These are phyloP conservation scores for Centrocercus urophasianus DNA, from an alignment of 2,113 vertebrate species.

Conservation along the genomic window DNA sequence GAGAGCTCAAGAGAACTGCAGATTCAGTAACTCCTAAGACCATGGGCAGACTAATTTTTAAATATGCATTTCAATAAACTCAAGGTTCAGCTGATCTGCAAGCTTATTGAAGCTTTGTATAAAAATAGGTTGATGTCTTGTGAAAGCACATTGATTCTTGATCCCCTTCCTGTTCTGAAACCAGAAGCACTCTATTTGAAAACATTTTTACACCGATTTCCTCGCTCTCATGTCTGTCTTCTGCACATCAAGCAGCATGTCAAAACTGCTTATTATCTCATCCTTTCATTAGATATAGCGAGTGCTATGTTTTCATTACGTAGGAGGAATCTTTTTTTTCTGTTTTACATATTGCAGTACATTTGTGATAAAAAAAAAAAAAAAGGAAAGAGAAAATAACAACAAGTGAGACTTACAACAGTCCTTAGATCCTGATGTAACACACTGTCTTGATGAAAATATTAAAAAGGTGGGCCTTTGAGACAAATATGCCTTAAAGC, in stretches of 20 bases:
- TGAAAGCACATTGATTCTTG: background rate
- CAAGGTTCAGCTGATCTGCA: background rate
- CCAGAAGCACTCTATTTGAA: background rate
- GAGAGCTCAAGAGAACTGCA: background rate
- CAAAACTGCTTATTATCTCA: background rate
- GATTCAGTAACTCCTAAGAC: background rate
- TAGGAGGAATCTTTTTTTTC: background rate
- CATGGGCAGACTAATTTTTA: background rate
- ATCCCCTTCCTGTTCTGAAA: background rate
- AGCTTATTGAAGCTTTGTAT: background rate
- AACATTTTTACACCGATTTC: background rate
- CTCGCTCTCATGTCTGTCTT: background rate
- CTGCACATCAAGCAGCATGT: background rate
- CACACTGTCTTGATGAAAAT: background rate
- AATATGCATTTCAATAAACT: background rate
- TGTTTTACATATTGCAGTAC: background rate
- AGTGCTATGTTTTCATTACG: background rate
- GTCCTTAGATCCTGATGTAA: background rate
- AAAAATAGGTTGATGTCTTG: background rate
- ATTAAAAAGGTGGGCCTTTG: background rate
- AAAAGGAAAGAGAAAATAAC: background rate
- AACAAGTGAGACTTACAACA: background rate
- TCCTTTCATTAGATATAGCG: background rate
- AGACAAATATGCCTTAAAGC: background rate
- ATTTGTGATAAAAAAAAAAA: no score